These are phyloP conservation scores for Imbricaverruca yamaguchii DNA, from an alignment of 2,888 invertebrate genomes.

Conservation along the genomic window DNA sequence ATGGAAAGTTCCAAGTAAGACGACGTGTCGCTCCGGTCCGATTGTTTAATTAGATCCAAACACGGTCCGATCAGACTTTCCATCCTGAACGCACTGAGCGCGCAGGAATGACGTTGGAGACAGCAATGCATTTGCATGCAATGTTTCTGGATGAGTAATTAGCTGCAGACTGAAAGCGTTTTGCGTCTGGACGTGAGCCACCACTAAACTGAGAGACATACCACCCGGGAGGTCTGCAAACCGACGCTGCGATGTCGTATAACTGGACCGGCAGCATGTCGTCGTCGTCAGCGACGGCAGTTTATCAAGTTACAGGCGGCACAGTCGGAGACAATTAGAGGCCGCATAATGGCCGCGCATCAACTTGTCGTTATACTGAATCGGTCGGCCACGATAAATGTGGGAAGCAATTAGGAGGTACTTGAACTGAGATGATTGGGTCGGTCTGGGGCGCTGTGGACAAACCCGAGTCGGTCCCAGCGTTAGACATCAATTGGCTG, in stretches of 20 bases:
- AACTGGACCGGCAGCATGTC: not conserved
- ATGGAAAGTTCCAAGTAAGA: too few relatives aligned
- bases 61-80: too few relatives aligned
- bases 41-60: too few relatives aligned
- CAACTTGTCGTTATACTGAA: slow-evolving; percentile 7
- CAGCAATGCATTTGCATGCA: not conserved
- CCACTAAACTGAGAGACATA: too few relatives aligned
- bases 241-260: too few relatives aligned
- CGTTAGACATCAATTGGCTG: not conserved
- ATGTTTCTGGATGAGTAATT: not conserved
- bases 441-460: not conserved
- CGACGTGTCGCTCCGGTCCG: too few relatives aligned
- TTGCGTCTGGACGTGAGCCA: not conserved
- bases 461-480: not conserved
- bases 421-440: not conserved
- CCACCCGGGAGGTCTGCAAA: too few relatives aligned
- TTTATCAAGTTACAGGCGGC: slow-evolving; percentile 3
- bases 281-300: not conserved
- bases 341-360: slow-evolving; percentile 17
- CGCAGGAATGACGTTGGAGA: too few relatives aligned
- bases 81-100: too few relatives aligned
- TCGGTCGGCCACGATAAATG: slow-evolving; percentile 5
- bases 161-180: not conserved
- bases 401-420: slow-evolving; percentile 14
- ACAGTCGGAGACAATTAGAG: slow-evolving; percentile 12